Conservation (phyloP, 2,797 vertebrate genomes). For the Mormyrus proboscirostris region DNA sequence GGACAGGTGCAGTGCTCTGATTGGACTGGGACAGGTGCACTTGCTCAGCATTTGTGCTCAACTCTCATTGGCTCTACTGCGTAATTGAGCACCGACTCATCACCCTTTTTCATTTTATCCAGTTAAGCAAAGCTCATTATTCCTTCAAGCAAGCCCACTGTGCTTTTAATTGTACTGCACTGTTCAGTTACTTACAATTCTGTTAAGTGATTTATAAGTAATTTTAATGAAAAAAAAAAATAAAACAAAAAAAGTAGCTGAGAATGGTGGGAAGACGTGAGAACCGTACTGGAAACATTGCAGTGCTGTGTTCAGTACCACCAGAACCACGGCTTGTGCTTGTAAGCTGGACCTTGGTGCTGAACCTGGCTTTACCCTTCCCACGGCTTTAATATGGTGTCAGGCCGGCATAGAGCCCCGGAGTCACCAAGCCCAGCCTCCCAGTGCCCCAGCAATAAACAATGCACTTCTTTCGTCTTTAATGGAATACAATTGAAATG, state of each 20-base stretch:
- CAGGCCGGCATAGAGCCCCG: constrained; percentile 25
- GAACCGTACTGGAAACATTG: neutral
- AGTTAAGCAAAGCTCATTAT: neutral
- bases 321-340: neutral
- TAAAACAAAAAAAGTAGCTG: neutral
- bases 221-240: neutral
- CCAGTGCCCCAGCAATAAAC: constrained; percentile 44
- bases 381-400: neutral
- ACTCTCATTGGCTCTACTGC: neutral
- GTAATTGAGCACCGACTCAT: neutral
- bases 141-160: neutral
- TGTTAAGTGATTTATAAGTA: neutral
- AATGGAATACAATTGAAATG: constrained; percentile 59
- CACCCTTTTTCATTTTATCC: neutral
- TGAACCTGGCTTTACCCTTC: neutral
- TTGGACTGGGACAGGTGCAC: neutral
- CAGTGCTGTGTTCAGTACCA: neutral
- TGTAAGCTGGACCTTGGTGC: neutral
- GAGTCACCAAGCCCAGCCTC: constrained; percentile 48
- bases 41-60: neutral
- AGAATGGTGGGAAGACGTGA: neutral
- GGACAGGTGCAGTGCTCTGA: neutral
- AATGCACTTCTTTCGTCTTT: constrained; percentile 54
- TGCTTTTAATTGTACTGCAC: neutral
- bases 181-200: neutral